phyloP scores from a whole-genome alignment of 1,140 invertebrate species.

The Anastrepha obliqua region DNA sequence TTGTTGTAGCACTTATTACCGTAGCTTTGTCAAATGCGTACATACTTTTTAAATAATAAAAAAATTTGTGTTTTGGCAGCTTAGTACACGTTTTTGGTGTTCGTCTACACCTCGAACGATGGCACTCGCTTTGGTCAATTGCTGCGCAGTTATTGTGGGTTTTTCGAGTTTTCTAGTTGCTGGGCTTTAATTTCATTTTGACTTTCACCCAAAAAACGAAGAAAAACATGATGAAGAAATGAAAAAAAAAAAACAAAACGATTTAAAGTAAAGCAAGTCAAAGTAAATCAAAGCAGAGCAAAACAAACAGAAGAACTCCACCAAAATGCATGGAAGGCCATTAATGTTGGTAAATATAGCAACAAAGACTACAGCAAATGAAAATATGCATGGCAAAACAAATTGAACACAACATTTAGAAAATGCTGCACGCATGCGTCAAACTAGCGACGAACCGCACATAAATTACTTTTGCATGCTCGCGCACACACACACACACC shows the following conservation, averaged over 20 bases:
- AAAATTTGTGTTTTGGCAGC: not conserved
- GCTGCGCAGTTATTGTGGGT: not conserved
- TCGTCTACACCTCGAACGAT: too few species aligned
- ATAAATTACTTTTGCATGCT: not conserved
- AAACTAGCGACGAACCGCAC: not conserved
- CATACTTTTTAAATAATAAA: not conserved
- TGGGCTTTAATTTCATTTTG: conserved; percentile 34
- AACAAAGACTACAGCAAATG: not conserved
- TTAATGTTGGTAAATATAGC: not conserved
- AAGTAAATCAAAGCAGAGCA: not conserved
- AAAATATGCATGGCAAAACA: not conserved
- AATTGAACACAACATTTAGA: not conserved
- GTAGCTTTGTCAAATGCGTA: not conserved
- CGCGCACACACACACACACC: not conserved
- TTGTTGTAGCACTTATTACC: not conserved
- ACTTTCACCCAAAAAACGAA: conserved; percentile 28
- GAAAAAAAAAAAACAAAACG: not conserved
- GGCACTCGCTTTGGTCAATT: not conserved
- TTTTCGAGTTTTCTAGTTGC: not conserved
- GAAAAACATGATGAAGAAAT: not conserved
- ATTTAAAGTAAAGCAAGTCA: conserved; percentile 20
- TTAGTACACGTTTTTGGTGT: not conserved
- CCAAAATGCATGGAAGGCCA: not conserved
- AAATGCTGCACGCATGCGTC: conserved; percentile 37
- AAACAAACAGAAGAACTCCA: not conserved